Evolutionary conservation across 2,888 invertebrate species (phyloP), one percentile per base, ranked within the genome.

Genomic region (Sarcophaga subvicina): DNA sequence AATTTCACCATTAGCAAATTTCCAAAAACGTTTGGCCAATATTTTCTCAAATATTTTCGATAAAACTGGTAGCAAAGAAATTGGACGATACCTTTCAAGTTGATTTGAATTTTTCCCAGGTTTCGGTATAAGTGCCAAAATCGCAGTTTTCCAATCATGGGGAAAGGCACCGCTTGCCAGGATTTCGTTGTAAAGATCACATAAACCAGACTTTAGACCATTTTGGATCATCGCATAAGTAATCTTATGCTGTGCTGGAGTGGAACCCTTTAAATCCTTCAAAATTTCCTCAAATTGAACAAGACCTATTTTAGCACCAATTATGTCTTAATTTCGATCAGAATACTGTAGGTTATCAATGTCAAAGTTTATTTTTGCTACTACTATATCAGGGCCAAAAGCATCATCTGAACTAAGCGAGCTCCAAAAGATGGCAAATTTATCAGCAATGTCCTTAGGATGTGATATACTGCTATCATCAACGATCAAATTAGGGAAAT

Each of bases 391-490:
- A 1, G 60, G 6, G 14, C 66, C 45, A 25, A 82, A 85, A 59
- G 64, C 27, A 3, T 54, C n/a, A 12, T 80, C 80, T 0, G 84
- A 70, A 4, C 76, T 66, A 14, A 85, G 47, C 11, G 81, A 78
- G 64, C 78, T 78, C 85, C 75, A 85, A 45, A 80, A 70, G 20
- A 2, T 45, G 14, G 54, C 49, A 54, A 73, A 80, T 63, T 45
- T 45, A n/a, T 67, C 75, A 27, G 73, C 67, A 12, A 62, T 83
- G 14, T 47, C 37, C 25, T 63, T 45, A 17, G 70, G 84, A 54
- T 76, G 64, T 45, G 73, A 37, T 11, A 66, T 70, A 10, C 3
- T 60, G 22, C 14, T 67, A 20, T 60, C 66, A 20, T 77, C 49
- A 11, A 64, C 8, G 12, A 25, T 37, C 2, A 78, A 12, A 12